A percentile compares a stretch with the other conserved stretches of the same genome.
phyloP scores from a whole-genome alignment of 2,888 invertebrate species.

The Campoplex nolae region DNA sequence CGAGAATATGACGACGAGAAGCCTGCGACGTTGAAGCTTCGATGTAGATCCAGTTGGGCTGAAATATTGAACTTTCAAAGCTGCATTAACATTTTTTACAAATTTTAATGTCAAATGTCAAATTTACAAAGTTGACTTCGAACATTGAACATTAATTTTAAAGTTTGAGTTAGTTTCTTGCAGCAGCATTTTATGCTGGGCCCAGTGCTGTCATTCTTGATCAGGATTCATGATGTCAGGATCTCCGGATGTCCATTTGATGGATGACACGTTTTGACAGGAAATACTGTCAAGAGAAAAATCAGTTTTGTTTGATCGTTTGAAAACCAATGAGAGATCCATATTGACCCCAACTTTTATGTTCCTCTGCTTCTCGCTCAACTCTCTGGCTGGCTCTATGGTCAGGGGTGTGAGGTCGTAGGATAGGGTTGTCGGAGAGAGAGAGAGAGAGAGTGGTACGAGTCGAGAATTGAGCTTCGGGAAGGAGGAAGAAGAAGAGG shows the following conservation, averaged over 20 bases:
- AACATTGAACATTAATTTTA: too few species aligned
- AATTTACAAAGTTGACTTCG: too few species aligned
- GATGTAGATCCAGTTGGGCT: too few species aligned
- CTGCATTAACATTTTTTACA: too few species aligned
- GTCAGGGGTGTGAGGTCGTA: slow-evolving; percentile 13
- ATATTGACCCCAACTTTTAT: neutral
- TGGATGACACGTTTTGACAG: neutral
- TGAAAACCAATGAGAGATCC: neutral
- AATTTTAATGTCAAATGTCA: too few species aligned
- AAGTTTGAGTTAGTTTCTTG: too few species aligned
- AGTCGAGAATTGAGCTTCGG: slow-evolving; percentile 69
- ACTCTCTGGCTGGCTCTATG: neutral
- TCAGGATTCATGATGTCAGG: too few species aligned
- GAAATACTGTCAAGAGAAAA: neutral
- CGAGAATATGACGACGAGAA: too few species aligned
- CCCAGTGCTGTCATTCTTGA: too few species aligned
- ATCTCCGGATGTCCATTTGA: neutral
- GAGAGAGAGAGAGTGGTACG: slow-evolving; percentile 45
- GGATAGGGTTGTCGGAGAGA: slow-evolving; percentile 44
- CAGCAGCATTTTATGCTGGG: too few species aligned
- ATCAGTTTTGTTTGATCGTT: neutral
- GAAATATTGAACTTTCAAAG: neutral
- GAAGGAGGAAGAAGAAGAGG: slow-evolving; percentile 12
- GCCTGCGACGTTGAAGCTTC: too few species aligned
- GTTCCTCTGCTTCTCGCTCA: slow-evolving; percentile 16